Conservation (phyloP, 2,888 invertebrate genomes). For the Orchestes rusci region DNA sequence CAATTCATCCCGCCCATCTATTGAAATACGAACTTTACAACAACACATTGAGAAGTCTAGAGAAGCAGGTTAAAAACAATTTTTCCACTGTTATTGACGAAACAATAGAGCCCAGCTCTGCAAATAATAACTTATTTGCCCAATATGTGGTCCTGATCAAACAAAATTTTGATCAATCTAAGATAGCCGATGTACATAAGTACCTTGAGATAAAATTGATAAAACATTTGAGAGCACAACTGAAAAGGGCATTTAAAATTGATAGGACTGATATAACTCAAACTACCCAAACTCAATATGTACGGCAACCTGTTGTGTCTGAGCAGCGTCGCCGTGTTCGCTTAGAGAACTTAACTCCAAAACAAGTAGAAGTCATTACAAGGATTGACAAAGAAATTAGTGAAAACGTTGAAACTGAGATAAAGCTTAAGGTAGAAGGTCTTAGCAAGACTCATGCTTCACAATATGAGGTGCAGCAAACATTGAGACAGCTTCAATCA, state of each 20-base stretch:
- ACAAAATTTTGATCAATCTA: conserved; percentile 10
- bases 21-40: no score
- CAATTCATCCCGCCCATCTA: no score
- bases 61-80: conserved; percentile 12
- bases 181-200: conserved; percentile 17
- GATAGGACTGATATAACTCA: background rate
- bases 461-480: conserved; percentile 7
- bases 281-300: background rate
- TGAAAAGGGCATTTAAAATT: background rate
- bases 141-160: conserved; percentile 12
- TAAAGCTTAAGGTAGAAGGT: background rate
- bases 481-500: conserved; percentile 4
- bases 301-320: no score
- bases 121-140: background rate
- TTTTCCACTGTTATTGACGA: conserved; percentile 13
- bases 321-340: conserved; percentile 1
- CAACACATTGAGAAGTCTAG: conserved; percentile 8
- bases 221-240: conserved; percentile 12
- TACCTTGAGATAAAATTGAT: conserved; percentile 17
- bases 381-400: conserved; percentile 14
- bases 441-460: conserved; percentile 4
- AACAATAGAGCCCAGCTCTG: background rate
- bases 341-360: conserved; percentile 10
- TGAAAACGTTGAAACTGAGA: conserved; percentile 10
- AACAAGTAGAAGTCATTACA: conserved; percentile 13